These are phyloP conservation scores for Miniopterus natalensis DNA, from an alignment of 2,113 vertebrate genomes.

Conservation along the genomic window DNA sequence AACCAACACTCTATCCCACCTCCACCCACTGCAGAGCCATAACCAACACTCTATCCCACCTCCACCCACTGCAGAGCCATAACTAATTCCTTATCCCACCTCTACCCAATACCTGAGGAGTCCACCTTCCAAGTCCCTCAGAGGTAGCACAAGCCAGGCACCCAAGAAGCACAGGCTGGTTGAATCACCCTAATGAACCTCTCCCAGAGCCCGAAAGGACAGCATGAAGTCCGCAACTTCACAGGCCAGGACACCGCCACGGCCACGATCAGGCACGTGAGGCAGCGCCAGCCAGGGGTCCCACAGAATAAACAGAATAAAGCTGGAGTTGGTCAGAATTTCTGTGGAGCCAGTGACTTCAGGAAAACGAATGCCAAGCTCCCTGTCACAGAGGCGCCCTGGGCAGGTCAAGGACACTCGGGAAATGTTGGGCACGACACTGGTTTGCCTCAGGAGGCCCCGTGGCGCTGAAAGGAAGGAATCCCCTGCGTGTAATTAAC, in stretches of 20 bases:
- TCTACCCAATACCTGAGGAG: not conserved
- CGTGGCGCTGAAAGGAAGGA: not conserved
- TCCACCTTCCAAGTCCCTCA: not conserved
- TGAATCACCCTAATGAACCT: not conserved
- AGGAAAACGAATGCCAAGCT: not conserved
- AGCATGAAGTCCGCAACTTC: not conserved
- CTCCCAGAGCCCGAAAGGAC: not conserved
- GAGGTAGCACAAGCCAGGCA: not conserved
- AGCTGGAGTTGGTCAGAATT: not conserved
- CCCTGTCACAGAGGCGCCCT: not conserved
- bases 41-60: no score
- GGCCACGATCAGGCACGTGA: fast-evolving
- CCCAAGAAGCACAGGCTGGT: not conserved
- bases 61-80: no score
- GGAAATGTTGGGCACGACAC: not conserved
- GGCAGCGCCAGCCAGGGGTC: not conserved
- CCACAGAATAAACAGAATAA: not conserved
- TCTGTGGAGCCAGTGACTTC: not conserved
- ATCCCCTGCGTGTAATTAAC: not conserved
- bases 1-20: no score
- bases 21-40: fast-evolving
- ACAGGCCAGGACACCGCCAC: not conserved
- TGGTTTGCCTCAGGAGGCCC: not conserved
- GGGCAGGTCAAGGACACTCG: no score
- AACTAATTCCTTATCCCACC: fast-evolving